Base-by-base conservation (phyloP, 2,113 vertebrate species). In the Arenaria interpres region DNA sequence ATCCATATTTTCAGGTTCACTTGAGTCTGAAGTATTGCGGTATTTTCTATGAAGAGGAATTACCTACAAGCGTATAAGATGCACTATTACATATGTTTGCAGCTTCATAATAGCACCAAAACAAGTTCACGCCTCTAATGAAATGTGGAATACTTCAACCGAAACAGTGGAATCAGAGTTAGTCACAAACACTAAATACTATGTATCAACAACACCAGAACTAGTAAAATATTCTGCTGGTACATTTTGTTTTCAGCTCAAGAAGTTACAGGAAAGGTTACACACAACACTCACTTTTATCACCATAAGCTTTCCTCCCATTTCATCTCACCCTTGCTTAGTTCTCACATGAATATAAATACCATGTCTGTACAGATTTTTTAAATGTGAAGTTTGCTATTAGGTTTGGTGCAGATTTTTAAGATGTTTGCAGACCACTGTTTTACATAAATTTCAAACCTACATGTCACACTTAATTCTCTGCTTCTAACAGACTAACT, bases 361-460 rank as follows among this genome's bases (percentile, higher is more conserved):
- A 7, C 9, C 1, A 1, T 0, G 0, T 28, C 19, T 67, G 50
- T 27, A 46, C 4, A 33, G 14, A 60, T 60, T 64, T 69, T 81
- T 33, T 59, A 78, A 71, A 78, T 4, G 2, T 5, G 2, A 77
- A 53, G 10, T 57, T 50, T 63, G 20, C n/a, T 33, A 5, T 16
- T 20, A 54, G 24, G 12, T 54, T 80, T 45, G 3, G 24, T 12
- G 39, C 4, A 53, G 59, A 67, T 69, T 73, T 71, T 64, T 28
- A 80, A 57, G 20, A 53, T 25, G 17, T 11, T 9, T 48, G 9
- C 9, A 63, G 9, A 41, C 7, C 6, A 37, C 27, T 14, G 33
- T 66, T 90, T 74, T 39, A 51, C 3, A 62, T 3, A 66, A 17
- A 62, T 62, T 73, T 80, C 54, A 62, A 41, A 73, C 8, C 14